Conservation (phyloP, 2,113 vertebrate species). For the Chascanopsetta lugubris region DNA sequence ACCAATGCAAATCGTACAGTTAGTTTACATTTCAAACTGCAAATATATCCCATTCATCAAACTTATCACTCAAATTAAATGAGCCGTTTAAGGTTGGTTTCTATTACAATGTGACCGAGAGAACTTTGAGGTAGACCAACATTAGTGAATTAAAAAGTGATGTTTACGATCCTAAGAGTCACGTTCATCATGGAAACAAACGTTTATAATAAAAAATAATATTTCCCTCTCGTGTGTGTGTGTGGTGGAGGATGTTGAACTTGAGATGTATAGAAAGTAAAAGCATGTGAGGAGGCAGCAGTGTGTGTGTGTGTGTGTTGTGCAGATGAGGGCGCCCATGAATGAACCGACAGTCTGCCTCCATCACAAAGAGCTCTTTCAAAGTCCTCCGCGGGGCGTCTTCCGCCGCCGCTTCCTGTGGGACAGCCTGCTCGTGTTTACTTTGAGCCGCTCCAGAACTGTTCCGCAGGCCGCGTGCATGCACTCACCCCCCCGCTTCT, state of each 20-base stretch:
- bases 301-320: neutral
- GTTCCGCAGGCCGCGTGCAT: constrained; percentile 13
- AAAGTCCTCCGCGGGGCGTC: constrained; percentile 64
- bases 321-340: constrained; percentile 20
- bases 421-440: constrained; percentile 61
- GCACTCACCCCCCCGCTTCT: neutral
- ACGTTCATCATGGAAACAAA: too few species aligned
- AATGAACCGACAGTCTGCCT: constrained; percentile 54
- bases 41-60: too few species aligned
- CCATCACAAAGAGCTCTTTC: constrained; percentile 68
- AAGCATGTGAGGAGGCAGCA: neutral
- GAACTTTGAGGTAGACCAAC: too few species aligned
- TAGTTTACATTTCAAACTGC: neutral
- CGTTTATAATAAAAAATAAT: too few species aligned
- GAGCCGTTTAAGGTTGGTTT: too few species aligned
- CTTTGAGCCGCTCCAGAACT: constrained; percentile 45
- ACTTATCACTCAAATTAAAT: too few species aligned
- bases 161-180: too few species aligned
- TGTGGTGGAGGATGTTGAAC: neutral
- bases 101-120: too few species aligned
- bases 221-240: too few species aligned
- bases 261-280: neutral
- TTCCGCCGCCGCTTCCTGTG: constrained; percentile 68
- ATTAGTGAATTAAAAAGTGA: too few species aligned
- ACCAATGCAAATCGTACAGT: neutral